Evolutionary conservation across 2,113 vertebrate genomes (phyloP).

Genomic region (Alces alces): DNA sequence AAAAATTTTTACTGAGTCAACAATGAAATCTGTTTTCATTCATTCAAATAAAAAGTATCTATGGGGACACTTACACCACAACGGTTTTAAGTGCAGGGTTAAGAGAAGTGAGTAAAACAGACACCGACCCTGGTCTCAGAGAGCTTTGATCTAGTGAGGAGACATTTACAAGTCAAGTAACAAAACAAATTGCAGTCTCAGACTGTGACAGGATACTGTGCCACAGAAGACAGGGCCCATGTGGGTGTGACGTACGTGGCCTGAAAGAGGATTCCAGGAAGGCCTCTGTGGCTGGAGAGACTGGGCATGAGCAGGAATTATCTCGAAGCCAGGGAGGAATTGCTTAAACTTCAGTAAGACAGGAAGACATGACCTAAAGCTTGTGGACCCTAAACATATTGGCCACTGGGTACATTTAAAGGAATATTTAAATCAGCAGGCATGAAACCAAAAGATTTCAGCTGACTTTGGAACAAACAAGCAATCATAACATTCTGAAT

Average conservation of each 20-base stretch:
- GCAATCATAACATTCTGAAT: background rate
- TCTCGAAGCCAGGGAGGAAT: background rate
- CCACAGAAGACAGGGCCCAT: fast-evolving
- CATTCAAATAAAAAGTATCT: background rate
- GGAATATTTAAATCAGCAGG: background rate
- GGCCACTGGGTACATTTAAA: background rate
- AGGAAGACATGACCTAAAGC: background rate
- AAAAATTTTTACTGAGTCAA: background rate
- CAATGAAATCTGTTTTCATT: slow-evolving; percentile 4
- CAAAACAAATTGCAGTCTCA: background rate
- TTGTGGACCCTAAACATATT: background rate
- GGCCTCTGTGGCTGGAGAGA: background rate
- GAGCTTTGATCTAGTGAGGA: background rate
- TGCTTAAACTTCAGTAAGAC: background rate
- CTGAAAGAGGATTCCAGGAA: background rate
- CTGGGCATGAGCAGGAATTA: background rate
- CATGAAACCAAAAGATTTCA: slow-evolving; percentile 13
- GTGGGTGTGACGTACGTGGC: fast-evolving
- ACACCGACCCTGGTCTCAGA: background rate
- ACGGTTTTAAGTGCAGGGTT: background rate
- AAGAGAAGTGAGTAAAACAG: background rate
- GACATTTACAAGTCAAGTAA: background rate
- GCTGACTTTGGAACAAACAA: background rate
- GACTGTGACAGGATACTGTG: background rate
- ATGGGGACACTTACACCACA: background rate